These are phyloP conservation scores for Gila orcuttii DNA, from an alignment of 2,113 vertebrate species.

Conservation along the genomic window DNA sequence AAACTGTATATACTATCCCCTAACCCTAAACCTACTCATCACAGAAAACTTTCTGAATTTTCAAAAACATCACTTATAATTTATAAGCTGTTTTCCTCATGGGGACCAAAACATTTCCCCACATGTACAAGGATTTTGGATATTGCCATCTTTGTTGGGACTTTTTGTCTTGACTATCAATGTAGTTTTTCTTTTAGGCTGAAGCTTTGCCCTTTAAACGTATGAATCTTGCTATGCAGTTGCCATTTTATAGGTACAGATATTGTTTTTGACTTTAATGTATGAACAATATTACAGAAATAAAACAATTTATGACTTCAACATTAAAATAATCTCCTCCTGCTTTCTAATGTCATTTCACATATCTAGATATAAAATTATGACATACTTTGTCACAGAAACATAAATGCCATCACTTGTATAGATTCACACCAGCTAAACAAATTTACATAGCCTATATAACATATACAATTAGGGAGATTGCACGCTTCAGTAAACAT, in stretches of 20 bases:
- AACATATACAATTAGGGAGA: not conserved
- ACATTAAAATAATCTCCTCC: not conserved
- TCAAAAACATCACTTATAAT: too few relatives aligned
- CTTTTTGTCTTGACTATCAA: too few relatives aligned
- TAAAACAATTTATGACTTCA: not conserved
- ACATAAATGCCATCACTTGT: conserved; percentile 8
- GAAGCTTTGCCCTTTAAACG: not conserved
- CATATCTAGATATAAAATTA: not conserved
- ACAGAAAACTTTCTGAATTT: too few relatives aligned
- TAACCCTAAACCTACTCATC: too few relatives aligned
- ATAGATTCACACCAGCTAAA: conserved; percentile 25
- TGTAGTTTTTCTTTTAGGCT: too few relatives aligned
- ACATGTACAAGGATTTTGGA: too few relatives aligned
- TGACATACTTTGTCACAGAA: not conserved
- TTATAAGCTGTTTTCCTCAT: too few relatives aligned
- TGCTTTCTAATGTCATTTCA: conserved; percentile 9
- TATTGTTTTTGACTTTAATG: not conserved
- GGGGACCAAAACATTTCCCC: too few relatives aligned
- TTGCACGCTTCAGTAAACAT: not conserved
- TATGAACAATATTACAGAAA: not conserved
- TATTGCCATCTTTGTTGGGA: too few relatives aligned
- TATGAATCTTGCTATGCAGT: not conserved
- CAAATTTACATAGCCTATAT: not conserved
- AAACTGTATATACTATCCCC: too few relatives aligned
- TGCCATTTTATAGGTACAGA: not conserved